phyloP scores from a whole-genome alignment of 2,888 invertebrate genomes.

The Cheilosia scutellata region DNA sequence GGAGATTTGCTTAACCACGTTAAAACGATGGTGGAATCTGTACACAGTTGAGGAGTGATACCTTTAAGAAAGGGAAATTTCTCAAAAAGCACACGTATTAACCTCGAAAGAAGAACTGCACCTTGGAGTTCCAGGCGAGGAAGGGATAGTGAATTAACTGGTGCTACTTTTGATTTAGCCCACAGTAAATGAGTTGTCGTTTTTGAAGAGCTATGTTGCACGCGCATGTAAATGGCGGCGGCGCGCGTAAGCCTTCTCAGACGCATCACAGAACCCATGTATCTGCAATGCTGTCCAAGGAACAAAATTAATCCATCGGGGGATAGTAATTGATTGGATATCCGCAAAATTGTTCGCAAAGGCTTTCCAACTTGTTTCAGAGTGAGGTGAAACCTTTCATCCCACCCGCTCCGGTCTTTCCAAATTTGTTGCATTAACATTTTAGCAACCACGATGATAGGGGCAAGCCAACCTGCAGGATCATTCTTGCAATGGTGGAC shows the following conservation, averaged over 20 bases:
- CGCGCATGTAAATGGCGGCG: not conserved
- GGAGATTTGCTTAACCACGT: not conserved
- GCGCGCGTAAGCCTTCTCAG: constrained; percentile 3
- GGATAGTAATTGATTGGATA: not conserved
- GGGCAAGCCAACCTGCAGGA: constrained; percentile 20
- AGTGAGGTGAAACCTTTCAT: not conserved
- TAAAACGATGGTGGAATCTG: not conserved
- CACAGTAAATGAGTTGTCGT: not conserved
- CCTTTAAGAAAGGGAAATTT: not conserved
- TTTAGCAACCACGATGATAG: not conserved
- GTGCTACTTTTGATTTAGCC: not conserved
- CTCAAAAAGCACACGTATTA: not conserved
- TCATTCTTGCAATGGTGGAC: constrained; percentile 12
- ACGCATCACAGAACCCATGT: constrained; percentile 1
- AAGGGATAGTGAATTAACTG: not conserved
- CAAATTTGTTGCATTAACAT: not conserved
- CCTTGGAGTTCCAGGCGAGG: constrained; percentile 5
- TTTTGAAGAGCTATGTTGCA: not conserved
- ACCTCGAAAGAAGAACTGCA: not conserved
- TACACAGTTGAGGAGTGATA: not conserved
- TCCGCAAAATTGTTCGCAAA: not conserved
- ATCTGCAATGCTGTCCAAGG: not conserved
- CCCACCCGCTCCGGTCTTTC: not conserved
- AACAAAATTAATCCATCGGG: not conserved
- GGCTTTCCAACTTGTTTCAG: not conserved